Conservation (phyloP, 2,113 vertebrate species). For the Petroica traversi region DNA sequence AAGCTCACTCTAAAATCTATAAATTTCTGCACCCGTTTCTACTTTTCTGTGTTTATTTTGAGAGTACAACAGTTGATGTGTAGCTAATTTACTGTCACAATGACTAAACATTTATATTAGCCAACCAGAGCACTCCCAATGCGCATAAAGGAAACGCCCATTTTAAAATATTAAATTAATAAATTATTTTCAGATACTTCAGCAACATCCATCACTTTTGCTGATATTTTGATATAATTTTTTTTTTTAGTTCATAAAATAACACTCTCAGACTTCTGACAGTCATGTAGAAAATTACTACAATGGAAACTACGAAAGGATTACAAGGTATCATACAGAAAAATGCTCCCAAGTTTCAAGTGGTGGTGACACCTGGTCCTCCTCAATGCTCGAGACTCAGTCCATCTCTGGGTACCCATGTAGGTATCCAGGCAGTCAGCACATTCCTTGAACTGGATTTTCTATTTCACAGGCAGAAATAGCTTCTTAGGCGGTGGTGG, state of each 20-base stretch:
- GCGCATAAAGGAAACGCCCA: conserved; percentile 40
- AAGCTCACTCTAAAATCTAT: not conserved
- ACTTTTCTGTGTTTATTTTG: not conserved
- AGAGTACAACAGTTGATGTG: not conserved
- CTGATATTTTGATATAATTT: conserved; percentile 38
- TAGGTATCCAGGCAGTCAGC: not conserved
- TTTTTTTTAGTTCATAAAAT: conserved; percentile 48
- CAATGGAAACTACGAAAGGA: conserved; percentile 31
- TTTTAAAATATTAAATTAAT: conserved; percentile 68
- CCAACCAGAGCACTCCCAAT: conserved; percentile 60
- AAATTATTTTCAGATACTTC: conserved; percentile 74
- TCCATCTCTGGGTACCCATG: not conserved
- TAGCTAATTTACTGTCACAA: not conserved
- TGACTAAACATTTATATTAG: conserved; percentile 3
- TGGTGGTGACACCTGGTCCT: not conserved
- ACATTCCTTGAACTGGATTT: not conserved
- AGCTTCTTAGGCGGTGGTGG: not conserved
- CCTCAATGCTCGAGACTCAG: not conserved
- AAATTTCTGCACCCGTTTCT: not conserved
- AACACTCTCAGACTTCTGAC: conserved; percentile 31
- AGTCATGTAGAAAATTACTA: conserved; percentile 48
- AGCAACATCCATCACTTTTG: conserved; percentile 50
- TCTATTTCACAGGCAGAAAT: not conserved
- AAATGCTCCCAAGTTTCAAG: conserved; percentile 9
- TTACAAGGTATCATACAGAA: conserved; percentile 10